Evolutionary conservation across 1,140 invertebrate species (phyloP).

Genomic region (Archivesica marissinica): DNA sequence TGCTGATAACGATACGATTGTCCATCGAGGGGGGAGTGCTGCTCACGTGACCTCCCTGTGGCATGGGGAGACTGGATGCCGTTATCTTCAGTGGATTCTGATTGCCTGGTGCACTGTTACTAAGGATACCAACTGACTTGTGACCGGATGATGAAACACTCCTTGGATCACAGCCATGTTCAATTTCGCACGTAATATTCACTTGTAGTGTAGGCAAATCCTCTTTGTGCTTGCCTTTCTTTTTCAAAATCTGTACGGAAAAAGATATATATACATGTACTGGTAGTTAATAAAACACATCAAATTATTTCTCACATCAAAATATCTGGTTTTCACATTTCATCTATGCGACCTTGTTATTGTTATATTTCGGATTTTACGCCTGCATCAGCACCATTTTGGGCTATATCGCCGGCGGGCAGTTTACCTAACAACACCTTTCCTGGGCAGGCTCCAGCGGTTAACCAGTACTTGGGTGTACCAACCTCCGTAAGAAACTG

Average conservation of each 20-base stretch:
- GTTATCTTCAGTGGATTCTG: not conserved
- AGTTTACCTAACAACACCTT: too few species aligned
- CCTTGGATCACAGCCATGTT: not conserved
- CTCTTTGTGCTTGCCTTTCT: conserved; percentile 58
- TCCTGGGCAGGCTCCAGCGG: too few species aligned
- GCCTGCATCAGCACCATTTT: too few species aligned
- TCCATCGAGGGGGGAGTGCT: conserved; percentile 37
- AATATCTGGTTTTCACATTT: too few species aligned
- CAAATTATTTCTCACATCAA: too few species aligned
- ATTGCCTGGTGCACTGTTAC: not conserved
- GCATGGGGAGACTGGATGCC: not conserved
- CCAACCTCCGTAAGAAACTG: too few species aligned
- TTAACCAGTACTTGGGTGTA: too few species aligned
- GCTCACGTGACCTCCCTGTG: conserved; percentile 31
- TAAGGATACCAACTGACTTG: not conserved
- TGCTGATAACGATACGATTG: conserved; percentile 49
- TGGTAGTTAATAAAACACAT: too few species aligned
- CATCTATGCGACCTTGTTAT: too few species aligned
- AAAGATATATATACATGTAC: not conserved
- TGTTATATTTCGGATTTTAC: too few species aligned
- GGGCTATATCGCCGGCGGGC: too few species aligned
- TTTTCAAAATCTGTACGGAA: conserved; percentile 42
- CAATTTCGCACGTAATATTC: conserved; percentile 59
- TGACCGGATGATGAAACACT: not conserved
- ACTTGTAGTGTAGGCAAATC: conserved; percentile 35